Percentiles rank a stretch among this genome's conserved stretches.
Conservation (phyloP, 2,888 invertebrate species). For the Oxyteleia sp. region DNA sequence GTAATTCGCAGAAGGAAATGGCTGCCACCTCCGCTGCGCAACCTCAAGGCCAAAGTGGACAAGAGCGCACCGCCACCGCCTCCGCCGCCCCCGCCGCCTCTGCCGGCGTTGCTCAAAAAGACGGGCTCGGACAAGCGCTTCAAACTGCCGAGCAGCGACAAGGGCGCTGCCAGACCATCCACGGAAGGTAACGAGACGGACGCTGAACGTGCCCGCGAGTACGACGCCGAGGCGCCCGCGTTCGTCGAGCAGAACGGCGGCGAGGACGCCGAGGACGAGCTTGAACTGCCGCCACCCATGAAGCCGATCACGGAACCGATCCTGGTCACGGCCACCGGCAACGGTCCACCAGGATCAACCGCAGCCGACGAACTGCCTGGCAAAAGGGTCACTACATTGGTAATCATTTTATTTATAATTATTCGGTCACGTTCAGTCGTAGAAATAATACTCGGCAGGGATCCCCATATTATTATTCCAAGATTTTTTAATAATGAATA, state of each 20-base stretch:
- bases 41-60: conserved; percentile 95
- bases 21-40: conserved; percentile 95
- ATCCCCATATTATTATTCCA: no score
- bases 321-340: conserved; percentile 86
- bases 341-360: conserved; percentile 83
- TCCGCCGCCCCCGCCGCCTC: no score
- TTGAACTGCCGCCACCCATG: conserved; percentile 98
- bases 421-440: no score
- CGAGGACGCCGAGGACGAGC: conserved; percentile 93
- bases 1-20: conserved; percentile 92
- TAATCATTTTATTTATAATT: conserved; percentile 34
- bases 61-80: conserved; percentile 88
- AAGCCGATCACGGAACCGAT: conserved; percentile 95
- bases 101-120: no score
- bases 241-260: conserved; percentile 89
- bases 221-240: conserved; percentile 80
- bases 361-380: conserved; percentile 83
- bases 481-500: no score
- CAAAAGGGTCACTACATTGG: conserved; percentile 84
- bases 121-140: no score
- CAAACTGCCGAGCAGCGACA: no score
- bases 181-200: conserved; percentile 77
- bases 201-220: conserved; percentile 85
- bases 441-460: no score
- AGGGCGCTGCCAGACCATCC: conserved; percentile 74